Evolutionary conservation across 2,888 invertebrate genomes (phyloP).

Genomic region (Lamproptera curius): DNA sequence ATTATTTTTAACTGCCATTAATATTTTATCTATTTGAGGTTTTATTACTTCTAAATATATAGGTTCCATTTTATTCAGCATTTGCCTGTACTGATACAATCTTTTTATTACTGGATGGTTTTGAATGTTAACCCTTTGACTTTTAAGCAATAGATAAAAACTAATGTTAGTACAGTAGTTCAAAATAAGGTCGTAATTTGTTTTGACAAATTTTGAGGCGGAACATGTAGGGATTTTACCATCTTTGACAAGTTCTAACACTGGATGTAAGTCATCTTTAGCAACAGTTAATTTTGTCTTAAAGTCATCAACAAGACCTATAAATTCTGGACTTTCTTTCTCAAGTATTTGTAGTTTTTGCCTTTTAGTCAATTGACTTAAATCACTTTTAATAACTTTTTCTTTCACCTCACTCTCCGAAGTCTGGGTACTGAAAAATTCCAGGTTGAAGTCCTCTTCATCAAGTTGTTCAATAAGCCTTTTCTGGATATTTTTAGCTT

Average conservation of each 20-base stretch:
- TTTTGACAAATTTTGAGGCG: constrained; percentile 84
- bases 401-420: constrained; percentile 62
- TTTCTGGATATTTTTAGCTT: constrained; percentile 89
- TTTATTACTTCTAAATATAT: constrained; percentile 83
- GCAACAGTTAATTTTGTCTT: constrained; percentile 83
- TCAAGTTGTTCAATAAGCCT: constrained; percentile 86
- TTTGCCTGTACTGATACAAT: constrained; percentile 87
- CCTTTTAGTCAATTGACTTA: constrained; percentile 84
- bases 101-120: constrained; percentile 95
- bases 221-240: constrained; percentile 81
- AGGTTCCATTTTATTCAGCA: constrained; percentile 85
- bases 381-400: constrained; percentile 84
- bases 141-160: constrained; percentile 91
- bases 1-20: constrained; percentile 73
- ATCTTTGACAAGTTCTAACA: constrained; percentile 80
- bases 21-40: constrained; percentile 81
- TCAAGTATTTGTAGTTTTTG: constrained; percentile 87
- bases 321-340: constrained; percentile 93
- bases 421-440: constrained; percentile 68
- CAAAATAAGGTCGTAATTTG: constrained; percentile 82
- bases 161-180: constrained; percentile 93
- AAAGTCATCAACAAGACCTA: constrained; percentile 87
- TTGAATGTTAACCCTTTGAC: constrained; percentile 83
- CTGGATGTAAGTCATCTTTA: constrained; percentile 81
- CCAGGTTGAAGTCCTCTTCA: constrained; percentile 86